A percentile compares a stretch with the other conserved stretches of the same genome.
Conservation (phyloP, 2,888 invertebrate genomes). For the Odiellus spinosus region DNA sequence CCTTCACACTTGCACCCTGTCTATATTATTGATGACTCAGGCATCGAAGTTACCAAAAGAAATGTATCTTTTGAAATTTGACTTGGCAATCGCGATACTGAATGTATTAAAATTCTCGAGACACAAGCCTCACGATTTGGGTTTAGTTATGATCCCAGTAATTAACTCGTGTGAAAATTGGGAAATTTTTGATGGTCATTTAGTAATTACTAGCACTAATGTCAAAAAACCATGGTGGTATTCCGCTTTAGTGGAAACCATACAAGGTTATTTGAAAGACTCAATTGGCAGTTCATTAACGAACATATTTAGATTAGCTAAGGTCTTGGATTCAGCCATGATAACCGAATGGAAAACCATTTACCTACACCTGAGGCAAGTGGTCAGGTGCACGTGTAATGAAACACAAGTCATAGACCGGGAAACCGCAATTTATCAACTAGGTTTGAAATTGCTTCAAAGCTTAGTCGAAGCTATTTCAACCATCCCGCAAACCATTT, state of each 20-base stretch:
- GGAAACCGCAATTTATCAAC: too few species aligned
- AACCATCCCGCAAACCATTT: too few species aligned
- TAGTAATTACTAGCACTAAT: too few species aligned
- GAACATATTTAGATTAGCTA: too few species aligned
- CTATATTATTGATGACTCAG: slow-evolving; percentile 10
- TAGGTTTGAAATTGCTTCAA: too few species aligned
- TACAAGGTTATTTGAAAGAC: slow-evolving; percentile 5
- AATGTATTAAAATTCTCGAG: slow-evolving; percentile 3
- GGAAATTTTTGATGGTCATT: too few species aligned
- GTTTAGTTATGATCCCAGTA: slow-evolving; percentile 7
- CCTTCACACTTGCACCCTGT: slow-evolving; percentile 11
- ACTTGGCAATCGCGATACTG: slow-evolving; percentile 5
- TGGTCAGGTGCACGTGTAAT: too few species aligned
- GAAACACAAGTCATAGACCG: too few species aligned
- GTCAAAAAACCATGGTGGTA: slow-evolving; percentile 14
- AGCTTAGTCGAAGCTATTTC: too few species aligned
- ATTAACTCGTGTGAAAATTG: slow-evolving; percentile 7
- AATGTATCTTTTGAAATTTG: slow-evolving; percentile 2
- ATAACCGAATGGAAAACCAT: too few species aligned
- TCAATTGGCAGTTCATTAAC: background rate
- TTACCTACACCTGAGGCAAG: too few species aligned
- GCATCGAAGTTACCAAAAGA: background rate
- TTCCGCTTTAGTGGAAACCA: slow-evolving; percentile 3
- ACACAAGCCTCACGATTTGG: slow-evolving; percentile 1
- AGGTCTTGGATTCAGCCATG: too few species aligned